These are phyloP conservation scores for Ambastaia sidthimunki DNA, from an alignment of 2,797 vertebrate genomes.

Conservation along the genomic window DNA sequence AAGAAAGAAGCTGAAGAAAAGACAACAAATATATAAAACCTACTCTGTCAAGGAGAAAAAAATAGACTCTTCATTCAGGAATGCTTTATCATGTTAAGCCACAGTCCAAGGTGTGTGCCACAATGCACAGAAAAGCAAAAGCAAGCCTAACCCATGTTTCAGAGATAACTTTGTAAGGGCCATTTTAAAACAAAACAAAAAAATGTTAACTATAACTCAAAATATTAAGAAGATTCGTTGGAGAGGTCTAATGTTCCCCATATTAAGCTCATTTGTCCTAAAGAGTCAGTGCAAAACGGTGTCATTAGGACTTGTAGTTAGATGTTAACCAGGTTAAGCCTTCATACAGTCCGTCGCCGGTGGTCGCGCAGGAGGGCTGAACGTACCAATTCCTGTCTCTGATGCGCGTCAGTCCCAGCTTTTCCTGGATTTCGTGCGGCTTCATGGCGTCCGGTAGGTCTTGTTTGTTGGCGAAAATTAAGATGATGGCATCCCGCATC, in stretches of 20 bases:
- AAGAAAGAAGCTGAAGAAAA: conserved; percentile 41
- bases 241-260: conserved; percentile 75
- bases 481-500: conserved; percentile 99
- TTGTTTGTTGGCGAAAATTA: conserved; percentile 99
- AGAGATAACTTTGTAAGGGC: conserved; percentile 77
- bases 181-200: conserved; percentile 78
- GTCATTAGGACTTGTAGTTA: conserved; percentile 99
- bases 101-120: conserved; percentile 69
- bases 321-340: conserved; percentile 99
- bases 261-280: conserved; percentile 80
- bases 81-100: conserved; percentile 60
- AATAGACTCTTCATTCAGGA: conserved; percentile 68
- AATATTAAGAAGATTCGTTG: conserved; percentile 80
- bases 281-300: conserved; percentile 79
- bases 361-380: conserved; percentile 98
- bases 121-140: conserved; percentile 76
- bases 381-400: conserved; percentile 99
- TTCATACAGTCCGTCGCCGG: conserved; percentile 98
- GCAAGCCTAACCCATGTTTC: conserved; percentile 75
- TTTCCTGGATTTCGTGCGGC: conserved; percentile 99
- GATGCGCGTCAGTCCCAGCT: conserved; percentile 98
- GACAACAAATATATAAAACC: conserved; percentile 60
- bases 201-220: conserved; percentile 79
- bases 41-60: conserved; percentile 70
- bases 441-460: conserved; percentile 99